Base-by-base conservation (phyloP, 2,888 invertebrate genomes). In the Bhutanitis thaidina region DNA sequence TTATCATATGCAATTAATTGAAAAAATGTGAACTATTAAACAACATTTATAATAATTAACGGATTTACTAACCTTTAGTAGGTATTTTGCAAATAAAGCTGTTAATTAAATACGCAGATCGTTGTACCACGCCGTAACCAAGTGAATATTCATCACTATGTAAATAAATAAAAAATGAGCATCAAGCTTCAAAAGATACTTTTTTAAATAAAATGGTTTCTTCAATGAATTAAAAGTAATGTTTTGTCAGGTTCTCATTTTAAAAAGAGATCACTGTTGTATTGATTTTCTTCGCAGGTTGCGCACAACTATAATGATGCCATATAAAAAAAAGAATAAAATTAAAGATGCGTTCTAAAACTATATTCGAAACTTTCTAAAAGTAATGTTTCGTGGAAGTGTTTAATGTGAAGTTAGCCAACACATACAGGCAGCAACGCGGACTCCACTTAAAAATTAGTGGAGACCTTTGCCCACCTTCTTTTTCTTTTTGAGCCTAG, bases 81-180 rank as follows among this genome's bases (percentile, higher is more conserved):
- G 75, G 70, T 71, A 81, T 74, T 77, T 79, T 77, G 79, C 80
- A 80, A 80, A 78, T 81, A 78, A 78, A 75, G 71, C 77, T 73
- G 78, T 71, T 73, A 81, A 71, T 79, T 74, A 78, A 67, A 78
- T 74, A 78, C 83, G 84, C 79, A 85, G 81, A 81, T 84, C 76
- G 75, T 80, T 80, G 83, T 85, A 88, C 84, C 87, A 87, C 88
- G 88, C 87, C 87, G 88, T 87, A 82, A 84, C 88, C 81, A 86
- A 78, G 86, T 82, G 79, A 84, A 85, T 77, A 84, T 79, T 81
- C 86, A 88, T 88, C 88, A 86, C 88, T 85, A 81, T 82, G 87
- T 88, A 88, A 87, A 86, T 88, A 89, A 88, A 87, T 87, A 89
- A 89, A 84, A 89, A 89, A 85, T 83, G 88, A 88, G 83, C 88